phyloP scores from a whole-genome alignment of 2,888 invertebrate genomes.

The Drepana falcataria region DNA sequence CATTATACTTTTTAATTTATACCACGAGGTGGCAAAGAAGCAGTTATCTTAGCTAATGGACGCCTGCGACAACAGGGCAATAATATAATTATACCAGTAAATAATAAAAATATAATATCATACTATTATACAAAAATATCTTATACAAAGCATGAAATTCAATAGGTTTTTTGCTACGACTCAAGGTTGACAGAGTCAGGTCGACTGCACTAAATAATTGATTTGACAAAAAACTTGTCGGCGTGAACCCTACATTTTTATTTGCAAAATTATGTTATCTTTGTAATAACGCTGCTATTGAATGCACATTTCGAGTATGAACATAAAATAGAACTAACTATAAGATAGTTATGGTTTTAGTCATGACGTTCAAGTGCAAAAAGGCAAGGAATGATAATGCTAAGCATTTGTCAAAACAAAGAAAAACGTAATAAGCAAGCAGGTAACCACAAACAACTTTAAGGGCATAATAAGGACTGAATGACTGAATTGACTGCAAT shows the following conservation, averaged over 20 bases:
- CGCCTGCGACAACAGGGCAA: too few relatives aligned
- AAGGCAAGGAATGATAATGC: constrained; percentile 33
- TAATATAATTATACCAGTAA: too few relatives aligned
- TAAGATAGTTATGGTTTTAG: not conserved
- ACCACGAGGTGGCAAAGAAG: too few relatives aligned
- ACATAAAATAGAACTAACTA: not conserved
- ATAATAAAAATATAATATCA: not conserved
- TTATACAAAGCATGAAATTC: not conserved
- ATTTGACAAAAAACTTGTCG: not conserved
- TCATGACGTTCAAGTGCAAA: constrained; percentile 22
- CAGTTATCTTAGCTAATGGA: too few relatives aligned
- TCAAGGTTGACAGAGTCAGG: constrained; percentile 17
- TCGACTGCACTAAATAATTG: constrained; percentile 1
- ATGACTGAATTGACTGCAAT: constrained; percentile 28
- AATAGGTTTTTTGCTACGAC: constrained; percentile 4
- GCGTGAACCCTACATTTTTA: not conserved
- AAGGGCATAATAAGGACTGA: constrained; percentile 30
- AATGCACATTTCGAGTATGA: too few relatives aligned
- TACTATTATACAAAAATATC: not conserved
- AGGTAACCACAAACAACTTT: constrained; percentile 37
- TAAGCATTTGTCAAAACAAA: constrained; percentile 32
- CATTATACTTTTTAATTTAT: too few relatives aligned
- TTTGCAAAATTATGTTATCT: not conserved
- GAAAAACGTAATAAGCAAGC: constrained; percentile 42
- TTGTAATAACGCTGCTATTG: not conserved